Conservation (phyloP, 2,888 invertebrate genomes). For the Zaprionus lineosus region DNA sequence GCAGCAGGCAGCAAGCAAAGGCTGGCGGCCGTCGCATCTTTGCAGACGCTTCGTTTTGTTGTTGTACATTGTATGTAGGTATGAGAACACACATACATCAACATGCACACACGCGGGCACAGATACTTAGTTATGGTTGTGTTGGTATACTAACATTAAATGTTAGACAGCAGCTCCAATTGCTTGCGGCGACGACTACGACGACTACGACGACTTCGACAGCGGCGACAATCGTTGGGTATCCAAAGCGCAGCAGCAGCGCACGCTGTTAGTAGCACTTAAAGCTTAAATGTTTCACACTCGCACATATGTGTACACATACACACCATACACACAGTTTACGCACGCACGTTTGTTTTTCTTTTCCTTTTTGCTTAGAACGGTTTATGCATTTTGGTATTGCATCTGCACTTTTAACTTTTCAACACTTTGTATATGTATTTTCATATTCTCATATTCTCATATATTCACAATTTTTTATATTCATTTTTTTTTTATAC, state of each 20-base stretch:
- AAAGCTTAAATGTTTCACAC: constrained; percentile 69
- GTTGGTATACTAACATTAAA: constrained; percentile 73
- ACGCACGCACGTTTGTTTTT: constrained; percentile 50
- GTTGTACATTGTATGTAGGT: constrained; percentile 23
- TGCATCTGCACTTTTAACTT: constrained; percentile 32
- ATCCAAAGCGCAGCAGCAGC: constrained; percentile 57
- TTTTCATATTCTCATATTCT: constrained; percentile 9
- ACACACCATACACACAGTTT: constrained; percentile 41
- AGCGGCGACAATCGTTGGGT: constrained; percentile 19
- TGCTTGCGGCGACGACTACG: constrained; percentile 21
- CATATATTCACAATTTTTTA: background rate
- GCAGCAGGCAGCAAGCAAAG: background rate
- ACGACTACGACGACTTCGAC: constrained; percentile 15
- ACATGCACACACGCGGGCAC: background rate
- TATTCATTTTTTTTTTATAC: constrained; percentile 6
- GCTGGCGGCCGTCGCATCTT: constrained; percentile 49
- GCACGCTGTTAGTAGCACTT: constrained; percentile 42
- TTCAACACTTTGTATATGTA: constrained; percentile 7
- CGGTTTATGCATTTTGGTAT: constrained; percentile 40
- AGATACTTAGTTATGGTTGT: constrained; percentile 39
- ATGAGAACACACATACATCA: background rate
- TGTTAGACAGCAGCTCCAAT: constrained; percentile 59
- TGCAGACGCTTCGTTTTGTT: constrained; percentile 46
- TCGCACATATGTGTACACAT: constrained; percentile 27
- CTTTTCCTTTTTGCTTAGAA: constrained; percentile 14